Percentiles rank a stretch among this genome's conserved stretches.
Evolutionary conservation across 2,113 vertebrate species (phyloP).

Genomic region (Elanus axillaris): DNA sequence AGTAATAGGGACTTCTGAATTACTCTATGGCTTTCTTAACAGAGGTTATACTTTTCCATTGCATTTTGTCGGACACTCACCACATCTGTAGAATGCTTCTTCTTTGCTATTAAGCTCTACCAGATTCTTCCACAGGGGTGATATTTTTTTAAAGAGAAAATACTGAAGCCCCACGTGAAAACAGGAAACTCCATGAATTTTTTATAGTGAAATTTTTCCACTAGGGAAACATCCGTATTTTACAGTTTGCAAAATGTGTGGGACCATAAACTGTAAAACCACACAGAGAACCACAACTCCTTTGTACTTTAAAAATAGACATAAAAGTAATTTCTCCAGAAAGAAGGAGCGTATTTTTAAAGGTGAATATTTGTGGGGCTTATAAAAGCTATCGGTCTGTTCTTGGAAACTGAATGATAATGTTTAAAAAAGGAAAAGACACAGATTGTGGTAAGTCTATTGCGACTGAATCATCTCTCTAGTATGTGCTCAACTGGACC

Average conservation of each 20-base stretch:
- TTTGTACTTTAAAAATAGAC: conserved; percentile 62
- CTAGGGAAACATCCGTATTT: conserved; percentile 51
- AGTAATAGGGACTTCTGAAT: background rate
- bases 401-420: background rate
- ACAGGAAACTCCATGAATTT: conserved; percentile 54
- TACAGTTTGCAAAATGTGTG: conserved; percentile 55
- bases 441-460: background rate
- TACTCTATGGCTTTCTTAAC: background rate
- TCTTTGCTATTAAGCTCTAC: background rate
- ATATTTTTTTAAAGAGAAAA: conserved; percentile 19
- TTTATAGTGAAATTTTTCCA: conserved; percentile 56
- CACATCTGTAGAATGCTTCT: background rate
- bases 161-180: conserved; percentile 33
- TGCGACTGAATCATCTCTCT: background rate
- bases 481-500: background rate
- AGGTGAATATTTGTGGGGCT: conserved; percentile 38
- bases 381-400: conserved; percentile 11
- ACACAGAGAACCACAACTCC: conserved; percentile 25
- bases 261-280: conserved; percentile 53
- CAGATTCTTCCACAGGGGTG: conserved; percentile 1
- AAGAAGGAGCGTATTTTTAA: conserved; percentile 33
- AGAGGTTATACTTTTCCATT: background rate
- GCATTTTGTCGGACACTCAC: background rate
- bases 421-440: conserved; percentile 40
- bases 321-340: conserved; percentile 51